These are phyloP conservation scores for Temnothorax ravouxi DNA, from an alignment of 2,888 invertebrate species.

Conservation along the genomic window DNA sequence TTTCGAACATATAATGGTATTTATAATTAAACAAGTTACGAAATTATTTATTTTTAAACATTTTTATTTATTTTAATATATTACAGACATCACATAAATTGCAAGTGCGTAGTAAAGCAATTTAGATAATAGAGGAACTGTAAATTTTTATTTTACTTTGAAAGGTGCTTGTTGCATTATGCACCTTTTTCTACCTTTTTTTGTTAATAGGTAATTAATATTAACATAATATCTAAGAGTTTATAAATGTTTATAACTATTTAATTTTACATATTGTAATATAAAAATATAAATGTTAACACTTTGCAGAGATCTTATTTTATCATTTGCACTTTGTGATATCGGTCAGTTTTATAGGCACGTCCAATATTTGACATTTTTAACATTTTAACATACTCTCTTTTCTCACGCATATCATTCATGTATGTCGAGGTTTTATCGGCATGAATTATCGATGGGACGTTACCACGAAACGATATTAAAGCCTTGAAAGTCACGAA, in stretches of 20 bases:
- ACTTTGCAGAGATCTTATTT: background rate
- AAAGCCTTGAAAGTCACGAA: background rate
- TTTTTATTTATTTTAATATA: slow-evolving; percentile 6
- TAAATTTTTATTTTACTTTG: background rate
- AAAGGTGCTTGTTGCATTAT: background rate
- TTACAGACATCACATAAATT: background rate
- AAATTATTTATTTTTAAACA: background rate
- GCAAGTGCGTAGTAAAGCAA: background rate
- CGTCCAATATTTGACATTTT: background rate
- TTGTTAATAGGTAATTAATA: background rate
- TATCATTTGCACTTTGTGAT: background rate
- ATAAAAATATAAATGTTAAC: background rate
- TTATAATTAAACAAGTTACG: background rate
- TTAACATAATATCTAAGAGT: slow-evolving; percentile 1
- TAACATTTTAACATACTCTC: background rate
- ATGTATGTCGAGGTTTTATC: slow-evolving; percentile 16
- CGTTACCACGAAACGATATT: background rate
- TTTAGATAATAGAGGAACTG: background rate
- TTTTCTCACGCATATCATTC: slow-evolving; percentile 19
- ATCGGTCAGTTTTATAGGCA: background rate
- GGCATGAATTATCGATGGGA: background rate
- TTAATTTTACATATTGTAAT: background rate
- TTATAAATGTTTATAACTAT: background rate
- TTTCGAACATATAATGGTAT: background rate
- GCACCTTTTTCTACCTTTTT: background rate